These are phyloP conservation scores for Podargus strigoides DNA, from an alignment of 2,797 vertebrate genomes.

Conservation along the genomic window DNA sequence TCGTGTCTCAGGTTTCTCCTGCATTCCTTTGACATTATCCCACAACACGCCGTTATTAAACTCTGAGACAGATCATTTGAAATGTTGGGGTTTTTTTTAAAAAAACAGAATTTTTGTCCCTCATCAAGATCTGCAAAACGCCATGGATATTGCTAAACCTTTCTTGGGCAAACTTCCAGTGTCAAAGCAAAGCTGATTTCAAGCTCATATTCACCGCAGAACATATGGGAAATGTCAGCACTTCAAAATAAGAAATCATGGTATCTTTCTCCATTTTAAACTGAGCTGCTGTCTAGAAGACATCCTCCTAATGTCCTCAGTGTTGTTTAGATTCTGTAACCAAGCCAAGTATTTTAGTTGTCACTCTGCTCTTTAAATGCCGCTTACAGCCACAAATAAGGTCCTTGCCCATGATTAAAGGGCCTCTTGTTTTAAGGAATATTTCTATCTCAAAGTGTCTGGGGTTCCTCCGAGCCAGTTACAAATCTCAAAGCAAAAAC, in stretches of 20 bases:
- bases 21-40: slow-evolving; percentile 32
- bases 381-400: slow-evolving; percentile 25
- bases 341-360: slow-evolving; percentile 34
- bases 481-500: not conserved
- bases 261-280: slow-evolving; percentile 2
- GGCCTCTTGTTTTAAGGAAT: slow-evolving; percentile 47
- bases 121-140: slow-evolving; percentile 1
- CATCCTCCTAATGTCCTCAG: not conserved
- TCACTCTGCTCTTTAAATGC: slow-evolving; percentile 62
- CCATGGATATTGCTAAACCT: slow-evolving; percentile 20
- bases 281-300: not conserved
- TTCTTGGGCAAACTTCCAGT: slow-evolving; percentile 48
- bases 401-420: slow-evolving; percentile 10
- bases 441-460: not conserved
- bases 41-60: not conserved
- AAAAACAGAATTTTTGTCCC: not conserved
- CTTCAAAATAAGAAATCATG: not conserved
- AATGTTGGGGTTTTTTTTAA: not conserved
- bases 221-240: slow-evolving; percentile 40
- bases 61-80: not conserved
- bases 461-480: not conserved
- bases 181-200: slow-evolving; percentile 43
- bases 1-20: slow-evolving; percentile 4
- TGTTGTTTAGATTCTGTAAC: slow-evolving; percentile 12
- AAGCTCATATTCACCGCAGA: slow-evolving; percentile 22